Base-by-base conservation (phyloP, 2,113 vertebrate species). In the Machaerirhynchus nigripectus region DNA sequence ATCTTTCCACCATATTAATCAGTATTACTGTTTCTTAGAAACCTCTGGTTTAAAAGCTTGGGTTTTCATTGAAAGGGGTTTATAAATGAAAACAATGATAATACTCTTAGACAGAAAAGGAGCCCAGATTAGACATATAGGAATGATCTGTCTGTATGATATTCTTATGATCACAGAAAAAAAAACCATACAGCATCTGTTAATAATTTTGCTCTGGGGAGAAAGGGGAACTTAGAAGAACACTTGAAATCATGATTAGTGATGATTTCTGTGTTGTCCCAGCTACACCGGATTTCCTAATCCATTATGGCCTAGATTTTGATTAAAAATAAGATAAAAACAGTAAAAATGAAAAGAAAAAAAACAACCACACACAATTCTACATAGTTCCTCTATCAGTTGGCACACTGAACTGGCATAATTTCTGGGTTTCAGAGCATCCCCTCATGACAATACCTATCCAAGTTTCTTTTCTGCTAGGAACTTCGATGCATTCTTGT, bases 1-100 rank as follows among this genome's bases (percentile, higher is more conserved):
- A 83, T 93, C 80, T 75, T 90, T 82, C 60, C 52, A 61, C 67
- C 71, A 40, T 91, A 97, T 97, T 97, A 98, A 97, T 98, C 95
- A 91, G 71, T 56, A 84, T 91, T 96, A 93, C 53, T 73, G 46
- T 96, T 98, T 98, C 97, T 96, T 90, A 92, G 97, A 98, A 98
- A 89, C 23, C 81, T 93, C 61, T 69, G 80, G 60, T 88, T 97
- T 65, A 93, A 97, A 86, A 96, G 93, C 83, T 96, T 96, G 75
- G 70, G 55, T 97, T 97, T 92, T 96, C 95, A 95, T 88, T 57
- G 95, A 96, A 98, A 96, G 50, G 37, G 63, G 94, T 93, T 97
- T 98, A 95, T 70, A 97, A 95, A 89, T 73, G 33, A 69, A 94
- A 91, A 95, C 61, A 96, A 88, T 73, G 79, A 94, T 46, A 57